phyloP scores from a whole-genome alignment of 2,113 vertebrate species.

The Chroicocephalus ridibundus region DNA sequence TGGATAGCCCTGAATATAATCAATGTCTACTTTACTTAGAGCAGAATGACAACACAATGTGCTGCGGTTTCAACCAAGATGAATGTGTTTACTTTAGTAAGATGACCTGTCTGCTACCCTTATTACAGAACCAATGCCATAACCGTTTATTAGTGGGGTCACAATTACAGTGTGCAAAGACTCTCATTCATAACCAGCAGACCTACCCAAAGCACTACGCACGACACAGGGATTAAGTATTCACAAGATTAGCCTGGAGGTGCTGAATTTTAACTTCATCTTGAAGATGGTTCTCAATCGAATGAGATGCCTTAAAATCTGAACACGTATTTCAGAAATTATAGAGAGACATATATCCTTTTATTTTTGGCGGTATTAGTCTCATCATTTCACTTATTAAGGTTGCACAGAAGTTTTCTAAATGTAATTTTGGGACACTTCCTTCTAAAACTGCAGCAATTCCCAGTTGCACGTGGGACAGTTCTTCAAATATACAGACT shows the following conservation, averaged over 20 bases:
- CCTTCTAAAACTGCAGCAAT: neutral
- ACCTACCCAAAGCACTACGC: neutral
- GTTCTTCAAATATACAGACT: neutral
- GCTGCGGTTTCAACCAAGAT: neutral
- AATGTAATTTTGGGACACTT: neutral
- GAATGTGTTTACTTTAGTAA: neutral
- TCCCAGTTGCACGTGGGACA: neutral
- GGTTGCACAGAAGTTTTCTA: neutral
- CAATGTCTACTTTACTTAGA: neutral
- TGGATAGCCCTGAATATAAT: neutral
- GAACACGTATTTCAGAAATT: neutral
- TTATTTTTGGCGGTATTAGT: neutral
- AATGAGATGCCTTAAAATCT: neutral
- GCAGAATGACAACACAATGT: neutral
- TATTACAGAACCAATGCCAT: neutral
- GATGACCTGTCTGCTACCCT: neutral
- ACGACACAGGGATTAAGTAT: neutral
- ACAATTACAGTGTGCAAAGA: neutral
- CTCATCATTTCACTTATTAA: neutral
- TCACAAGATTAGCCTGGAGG: neutral
- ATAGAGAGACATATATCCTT: neutral
- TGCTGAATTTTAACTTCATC: neutral
- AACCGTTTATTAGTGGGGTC: neutral
- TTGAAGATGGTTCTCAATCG: neutral
- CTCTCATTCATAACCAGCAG: neutral